A percentile compares a stretch with the other conserved stretches of the same genome.
Conservation (phyloP, 2,888 invertebrate genomes). For the Epistrophella euchroma region DNA sequence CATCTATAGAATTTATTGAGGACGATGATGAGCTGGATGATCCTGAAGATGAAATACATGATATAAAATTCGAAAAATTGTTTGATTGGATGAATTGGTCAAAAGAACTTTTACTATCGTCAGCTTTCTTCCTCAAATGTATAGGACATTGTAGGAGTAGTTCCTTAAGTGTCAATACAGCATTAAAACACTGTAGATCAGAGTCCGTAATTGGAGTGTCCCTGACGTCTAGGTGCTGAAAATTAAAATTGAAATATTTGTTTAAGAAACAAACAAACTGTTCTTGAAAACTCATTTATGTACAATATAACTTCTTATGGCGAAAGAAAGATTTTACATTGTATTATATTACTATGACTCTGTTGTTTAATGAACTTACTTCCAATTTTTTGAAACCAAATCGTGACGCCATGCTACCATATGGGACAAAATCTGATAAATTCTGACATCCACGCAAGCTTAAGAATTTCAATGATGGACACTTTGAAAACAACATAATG, state of each 20-base stretch:
- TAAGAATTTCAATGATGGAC: slow-evolving; percentile 86
- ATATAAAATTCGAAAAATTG: slow-evolving; percentile 16
- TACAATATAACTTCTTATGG: background rate
- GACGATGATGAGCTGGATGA: slow-evolving; percentile 34
- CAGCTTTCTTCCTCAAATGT: slow-evolving; percentile 50
- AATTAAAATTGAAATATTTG: background rate
- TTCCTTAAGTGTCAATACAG: slow-evolving; percentile 84
- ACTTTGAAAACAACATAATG: slow-evolving; percentile 90
- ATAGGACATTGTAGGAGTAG: slow-evolving; percentile 85
- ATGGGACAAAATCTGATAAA: slow-evolving; percentile 89
- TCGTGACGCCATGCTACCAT: slow-evolving; percentile 89
- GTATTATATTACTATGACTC: background rate
- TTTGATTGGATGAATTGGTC: background rate
- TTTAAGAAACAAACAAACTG: background rate
- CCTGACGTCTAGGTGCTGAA: slow-evolving; percentile 85
- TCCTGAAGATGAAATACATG: slow-evolving; percentile 24
- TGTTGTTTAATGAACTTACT: slow-evolving; percentile 76
- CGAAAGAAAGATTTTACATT: background rate
- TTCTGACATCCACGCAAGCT: slow-evolving; percentile 87
- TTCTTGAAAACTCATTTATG: background rate
- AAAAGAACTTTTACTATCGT: slow-evolving; percentile 7
- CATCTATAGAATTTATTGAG: slow-evolving; percentile 20
- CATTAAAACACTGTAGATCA: slow-evolving; percentile 86
- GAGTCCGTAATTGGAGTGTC: slow-evolving; percentile 86
- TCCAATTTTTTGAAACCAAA: slow-evolving; percentile 86